These are phyloP conservation scores for Nasonia longicornis DNA, from an alignment of 1,140 invertebrate genomes.

Conservation along the genomic window DNA sequence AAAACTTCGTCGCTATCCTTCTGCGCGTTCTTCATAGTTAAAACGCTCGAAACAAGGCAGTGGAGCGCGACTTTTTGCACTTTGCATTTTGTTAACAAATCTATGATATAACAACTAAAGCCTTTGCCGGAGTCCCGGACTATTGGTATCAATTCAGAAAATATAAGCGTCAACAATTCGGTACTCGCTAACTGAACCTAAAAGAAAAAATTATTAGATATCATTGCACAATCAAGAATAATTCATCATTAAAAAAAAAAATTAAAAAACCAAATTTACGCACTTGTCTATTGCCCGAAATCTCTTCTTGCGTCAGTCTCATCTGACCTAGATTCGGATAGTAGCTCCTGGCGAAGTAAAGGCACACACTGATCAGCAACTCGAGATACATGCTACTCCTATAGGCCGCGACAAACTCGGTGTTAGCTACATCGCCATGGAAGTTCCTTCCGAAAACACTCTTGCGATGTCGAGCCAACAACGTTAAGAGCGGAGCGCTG, in stretches of 20 bases:
- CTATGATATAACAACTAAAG: conserved; percentile 85
- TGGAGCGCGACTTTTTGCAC: conserved; percentile 91
- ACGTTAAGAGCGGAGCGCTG: conserved; percentile 72
- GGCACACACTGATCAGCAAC: conserved; percentile 81
- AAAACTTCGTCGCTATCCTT: conserved; percentile 68
- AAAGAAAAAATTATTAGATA: conserved; percentile 50
- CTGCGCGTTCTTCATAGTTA: conserved; percentile 71
- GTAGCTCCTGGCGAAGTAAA: conserved; percentile 86
- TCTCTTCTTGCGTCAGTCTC: conserved; percentile 79
- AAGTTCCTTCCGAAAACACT: conserved; percentile 86
- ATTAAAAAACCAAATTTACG: conserved; percentile 17
- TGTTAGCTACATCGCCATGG: conserved; percentile 75
- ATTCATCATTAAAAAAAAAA: not conserved
- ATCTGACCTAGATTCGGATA: conserved; percentile 79
- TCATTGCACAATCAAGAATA: not conserved
- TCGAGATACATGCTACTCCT: conserved; percentile 88
- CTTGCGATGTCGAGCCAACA: conserved; percentile 83
- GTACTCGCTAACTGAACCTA: conserved; percentile 82
- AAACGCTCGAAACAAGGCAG: conserved; percentile 84
- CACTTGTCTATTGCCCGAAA: conserved; percentile 80
- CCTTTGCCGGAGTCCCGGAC: conserved; percentile 86
- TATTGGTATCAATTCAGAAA: conserved; percentile 83
- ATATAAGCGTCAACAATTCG: conserved; percentile 83
- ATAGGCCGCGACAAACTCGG: conserved; percentile 74
- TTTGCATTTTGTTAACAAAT: conserved; percentile 85